These are phyloP conservation scores for Conus betulinus DNA, from an alignment of 1,140 invertebrate genomes.

Conservation along the genomic window DNA sequence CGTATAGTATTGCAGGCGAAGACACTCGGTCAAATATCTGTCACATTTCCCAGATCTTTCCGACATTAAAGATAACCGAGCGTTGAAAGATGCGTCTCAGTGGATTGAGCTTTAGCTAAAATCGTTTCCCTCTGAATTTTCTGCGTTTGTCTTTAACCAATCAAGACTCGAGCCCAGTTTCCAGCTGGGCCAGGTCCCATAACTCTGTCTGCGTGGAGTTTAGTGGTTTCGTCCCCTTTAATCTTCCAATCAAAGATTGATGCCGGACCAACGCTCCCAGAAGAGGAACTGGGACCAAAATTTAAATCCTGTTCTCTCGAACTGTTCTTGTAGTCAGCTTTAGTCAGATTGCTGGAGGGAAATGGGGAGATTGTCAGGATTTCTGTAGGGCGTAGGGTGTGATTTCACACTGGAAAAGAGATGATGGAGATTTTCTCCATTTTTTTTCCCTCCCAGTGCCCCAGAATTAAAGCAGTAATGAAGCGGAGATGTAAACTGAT, in stretches of 20 bases:
- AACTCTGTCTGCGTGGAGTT: not conserved
- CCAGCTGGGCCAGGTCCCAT: not conserved
- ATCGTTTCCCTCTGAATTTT: not conserved
- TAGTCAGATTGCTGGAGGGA: not conserved
- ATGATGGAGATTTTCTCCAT: too few species aligned
- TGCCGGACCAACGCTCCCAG: not conserved
- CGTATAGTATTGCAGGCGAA: not conserved
- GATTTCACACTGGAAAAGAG: too few species aligned
- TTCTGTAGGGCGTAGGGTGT: too few species aligned
- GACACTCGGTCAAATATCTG: not conserved
- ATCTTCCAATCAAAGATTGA: slow-evolving; percentile 15
- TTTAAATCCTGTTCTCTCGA: not conserved
- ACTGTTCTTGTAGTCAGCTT: not conserved
- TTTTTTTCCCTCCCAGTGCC: too few species aligned
- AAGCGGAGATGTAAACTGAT: too few species aligned
- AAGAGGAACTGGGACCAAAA: not conserved
- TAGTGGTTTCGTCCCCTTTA: not conserved
- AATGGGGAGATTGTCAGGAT: not conserved
- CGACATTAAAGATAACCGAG: not conserved
- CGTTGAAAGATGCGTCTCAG: not conserved
- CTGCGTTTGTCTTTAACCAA: not conserved
- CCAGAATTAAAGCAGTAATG: too few species aligned
- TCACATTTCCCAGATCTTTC: not conserved
- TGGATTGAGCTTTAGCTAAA: not conserved
- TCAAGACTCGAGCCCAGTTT: not conserved